A percentile compares a stretch with the other conserved stretches of the same genome.
These are phyloP conservation scores for Cepphus grylle DNA, from an alignment of 2,113 vertebrate species.

Conservation along the genomic window DNA sequence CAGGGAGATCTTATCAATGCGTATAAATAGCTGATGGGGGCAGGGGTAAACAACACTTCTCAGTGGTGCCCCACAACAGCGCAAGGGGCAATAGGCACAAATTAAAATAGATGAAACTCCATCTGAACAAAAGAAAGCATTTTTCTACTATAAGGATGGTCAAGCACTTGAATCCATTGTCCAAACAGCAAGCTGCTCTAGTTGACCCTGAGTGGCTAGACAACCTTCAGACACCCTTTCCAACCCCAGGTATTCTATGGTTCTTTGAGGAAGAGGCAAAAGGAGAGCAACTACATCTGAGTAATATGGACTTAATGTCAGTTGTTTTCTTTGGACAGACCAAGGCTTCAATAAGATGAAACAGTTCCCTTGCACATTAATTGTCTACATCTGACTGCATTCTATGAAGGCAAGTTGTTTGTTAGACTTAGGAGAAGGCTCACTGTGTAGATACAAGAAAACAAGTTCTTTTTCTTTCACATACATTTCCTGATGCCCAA, in stretches of 20 bases:
- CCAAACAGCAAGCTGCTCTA: not conserved
- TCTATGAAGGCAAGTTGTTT: not conserved
- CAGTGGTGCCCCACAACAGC: accelerated
- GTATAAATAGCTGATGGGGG: not conserved
- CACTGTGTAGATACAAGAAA: not conserved
- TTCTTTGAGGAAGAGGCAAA: not conserved
- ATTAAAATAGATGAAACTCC: not conserved
- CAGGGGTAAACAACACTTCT: not conserved
- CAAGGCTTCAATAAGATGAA: not conserved
- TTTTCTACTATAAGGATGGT: not conserved
- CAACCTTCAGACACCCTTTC: not conserved
- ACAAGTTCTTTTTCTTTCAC: not conserved
- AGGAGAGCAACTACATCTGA: not conserved
- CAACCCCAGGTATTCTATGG: not conserved
- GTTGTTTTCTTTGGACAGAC: not conserved
- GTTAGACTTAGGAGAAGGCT: not conserved
- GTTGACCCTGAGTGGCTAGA: not conserved
- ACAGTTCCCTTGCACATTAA: not conserved
- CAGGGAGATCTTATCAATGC: not conserved
- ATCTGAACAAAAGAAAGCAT: not conserved
- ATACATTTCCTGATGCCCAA: not conserved
- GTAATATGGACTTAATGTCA: not conserved
- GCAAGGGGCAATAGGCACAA: not conserved
- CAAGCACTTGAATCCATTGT: not conserved
- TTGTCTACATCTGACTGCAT: not conserved